phyloP scores from a whole-genome alignment of 1,140 invertebrate species.

The Zaprionus gabonicus region DNA sequence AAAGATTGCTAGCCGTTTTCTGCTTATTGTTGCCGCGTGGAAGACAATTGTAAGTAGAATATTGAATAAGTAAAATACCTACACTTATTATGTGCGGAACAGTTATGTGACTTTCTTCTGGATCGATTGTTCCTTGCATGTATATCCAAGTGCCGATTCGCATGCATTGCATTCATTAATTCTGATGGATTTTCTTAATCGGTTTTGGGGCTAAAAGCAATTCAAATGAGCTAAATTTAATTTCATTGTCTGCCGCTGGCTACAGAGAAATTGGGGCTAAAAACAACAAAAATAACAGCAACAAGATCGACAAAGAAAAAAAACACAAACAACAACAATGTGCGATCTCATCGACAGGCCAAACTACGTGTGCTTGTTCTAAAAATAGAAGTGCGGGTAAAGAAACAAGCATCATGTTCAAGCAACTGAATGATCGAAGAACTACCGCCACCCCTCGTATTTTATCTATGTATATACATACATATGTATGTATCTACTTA shows the following conservation, averaged over 20 bases:
- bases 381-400: slow-evolving; percentile 64
- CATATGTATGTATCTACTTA: no score
- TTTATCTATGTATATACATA: neutral
- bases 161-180: slow-evolving; percentile 54
- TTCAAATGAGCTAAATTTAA: slow-evolving; percentile 64
- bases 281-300: slow-evolving; percentile 31
- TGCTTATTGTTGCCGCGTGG: slow-evolving; percentile 63
- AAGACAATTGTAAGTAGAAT: slow-evolving; percentile 70
- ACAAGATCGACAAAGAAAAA: slow-evolving; percentile 24
- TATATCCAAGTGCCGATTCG: slow-evolving; percentile 37
- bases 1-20: slow-evolving; percentile 55
- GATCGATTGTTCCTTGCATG: slow-evolving; percentile 6
- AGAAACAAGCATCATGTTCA: slow-evolving; percentile 60
- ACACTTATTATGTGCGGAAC: neutral
- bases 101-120: neutral
- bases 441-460: slow-evolving; percentile 19
- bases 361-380: slow-evolving; percentile 78
- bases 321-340: slow-evolving; percentile 29
- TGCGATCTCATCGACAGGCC: slow-evolving; percentile 66
- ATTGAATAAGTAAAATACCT: slow-evolving; percentile 58
- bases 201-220: slow-evolving; percentile 48
- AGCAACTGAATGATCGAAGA: slow-evolving; percentile 55
- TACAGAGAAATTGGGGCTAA: slow-evolving; percentile 54
- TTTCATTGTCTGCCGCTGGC: slow-evolving; percentile 58
- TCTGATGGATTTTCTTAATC: slow-evolving; percentile 32